Conservation (phyloP, 2,113 vertebrate genomes). For the Lepidothrix coronata region DNA sequence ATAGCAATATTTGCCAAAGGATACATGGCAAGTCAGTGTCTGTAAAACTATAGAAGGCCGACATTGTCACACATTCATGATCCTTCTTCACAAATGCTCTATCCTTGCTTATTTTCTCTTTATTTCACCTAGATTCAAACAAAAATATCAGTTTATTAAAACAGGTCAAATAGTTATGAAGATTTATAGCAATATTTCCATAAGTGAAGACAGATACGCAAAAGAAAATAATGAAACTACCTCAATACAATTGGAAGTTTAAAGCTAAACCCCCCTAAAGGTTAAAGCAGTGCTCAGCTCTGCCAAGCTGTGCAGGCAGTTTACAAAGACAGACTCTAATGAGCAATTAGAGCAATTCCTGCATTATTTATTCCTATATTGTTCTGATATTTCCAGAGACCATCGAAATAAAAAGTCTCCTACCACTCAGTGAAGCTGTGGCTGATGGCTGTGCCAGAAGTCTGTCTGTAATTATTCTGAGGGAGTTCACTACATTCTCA, state of each 20-base stretch:
- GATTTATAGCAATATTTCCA: background rate
- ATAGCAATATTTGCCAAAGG: background rate
- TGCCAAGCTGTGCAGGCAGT: background rate
- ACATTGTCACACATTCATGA: background rate
- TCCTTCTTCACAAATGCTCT: background rate
- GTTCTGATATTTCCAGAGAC: background rate
- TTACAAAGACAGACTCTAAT: background rate
- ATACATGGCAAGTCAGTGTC: background rate
- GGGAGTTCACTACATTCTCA: background rate
- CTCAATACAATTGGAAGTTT: background rate
- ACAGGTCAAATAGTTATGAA: background rate
- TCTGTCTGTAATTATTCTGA: background rate
- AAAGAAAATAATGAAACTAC: background rate
- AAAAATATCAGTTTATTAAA: background rate
- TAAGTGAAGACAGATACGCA: background rate
- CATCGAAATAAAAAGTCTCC: background rate
- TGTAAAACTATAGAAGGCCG: background rate
- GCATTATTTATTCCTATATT: background rate
- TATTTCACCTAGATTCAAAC: background rate
- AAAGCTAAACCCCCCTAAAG: background rate
- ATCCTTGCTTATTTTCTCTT: background rate
- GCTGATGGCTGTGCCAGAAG: background rate
- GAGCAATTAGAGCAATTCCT: background rate
- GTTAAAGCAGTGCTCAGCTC: background rate
- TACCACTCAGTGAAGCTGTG: background rate